Evolutionary conservation across 2,888 invertebrate genomes (phyloP).

Genomic region (Beris morrisii): DNA sequence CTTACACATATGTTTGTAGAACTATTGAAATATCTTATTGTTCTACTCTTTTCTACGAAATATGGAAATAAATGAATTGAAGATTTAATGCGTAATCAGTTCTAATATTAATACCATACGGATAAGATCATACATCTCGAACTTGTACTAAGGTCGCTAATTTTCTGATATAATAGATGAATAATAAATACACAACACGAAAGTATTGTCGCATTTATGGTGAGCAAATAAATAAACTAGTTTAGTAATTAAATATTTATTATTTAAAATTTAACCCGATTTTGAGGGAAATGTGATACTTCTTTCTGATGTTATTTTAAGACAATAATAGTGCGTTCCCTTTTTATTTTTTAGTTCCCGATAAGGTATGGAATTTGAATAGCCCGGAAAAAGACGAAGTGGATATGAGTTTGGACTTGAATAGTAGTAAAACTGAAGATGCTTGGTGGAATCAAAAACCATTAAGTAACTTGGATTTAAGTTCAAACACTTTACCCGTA

Average conservation of each 20-base stretch:
- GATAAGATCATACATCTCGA: too few relatives aligned
- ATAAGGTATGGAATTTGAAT: conserved; percentile 73
- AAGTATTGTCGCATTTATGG: conserved; percentile 34
- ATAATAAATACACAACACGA: conserved; percentile 7
- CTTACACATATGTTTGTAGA: too few relatives aligned
- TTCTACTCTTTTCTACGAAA: too few relatives aligned
- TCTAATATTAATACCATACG: too few relatives aligned
- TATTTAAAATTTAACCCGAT: neutral
- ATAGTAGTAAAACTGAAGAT: conserved; percentile 60
- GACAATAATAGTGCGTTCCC: neutral
- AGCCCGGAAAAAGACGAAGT: conserved; percentile 64
- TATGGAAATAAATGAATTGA: neutral
- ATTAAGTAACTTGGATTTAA: conserved; percentile 75
- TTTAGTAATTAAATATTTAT: neutral
- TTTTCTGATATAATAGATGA: neutral
- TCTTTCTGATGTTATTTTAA: too few relatives aligned
- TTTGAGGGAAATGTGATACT: too few relatives aligned
- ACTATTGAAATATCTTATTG: too few relatives aligned
- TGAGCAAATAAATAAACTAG: conserved; percentile 22
- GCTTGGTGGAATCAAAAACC: conserved; percentile 86
- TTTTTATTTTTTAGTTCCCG: conserved; percentile 62
- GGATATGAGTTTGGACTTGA: conserved; percentile 60
- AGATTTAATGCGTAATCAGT: neutral
- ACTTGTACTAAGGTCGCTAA: neutral
- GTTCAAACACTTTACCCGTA: conserved; percentile 68